Evolutionary conservation across 1,140 invertebrate species (phyloP).

Genomic region (Pinna nobilis): DNA sequence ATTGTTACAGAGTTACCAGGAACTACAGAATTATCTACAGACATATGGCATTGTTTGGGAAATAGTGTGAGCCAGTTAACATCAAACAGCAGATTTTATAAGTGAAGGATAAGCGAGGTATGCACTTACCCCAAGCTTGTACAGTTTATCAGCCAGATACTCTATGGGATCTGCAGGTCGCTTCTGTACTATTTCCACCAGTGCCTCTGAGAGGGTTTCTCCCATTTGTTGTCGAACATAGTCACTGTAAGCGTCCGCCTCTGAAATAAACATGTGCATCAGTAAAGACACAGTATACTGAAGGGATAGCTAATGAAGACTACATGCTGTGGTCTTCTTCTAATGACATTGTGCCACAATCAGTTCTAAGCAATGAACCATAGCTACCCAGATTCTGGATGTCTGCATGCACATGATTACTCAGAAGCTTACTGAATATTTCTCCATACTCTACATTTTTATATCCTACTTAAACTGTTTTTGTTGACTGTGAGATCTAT

Average conservation of each 20-base stretch:
- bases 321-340: neutral
- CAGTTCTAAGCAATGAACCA: neutral
- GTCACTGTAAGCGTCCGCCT: constrained; percentile 24
- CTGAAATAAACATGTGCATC: constrained; percentile 2
- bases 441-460: too few species aligned
- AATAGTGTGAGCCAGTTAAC: too few species aligned
- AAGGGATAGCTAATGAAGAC: neutral
- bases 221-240: constrained; percentile 29
- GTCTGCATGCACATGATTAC: too few species aligned
- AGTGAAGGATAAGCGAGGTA: too few species aligned
- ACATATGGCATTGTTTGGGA: too few species aligned
- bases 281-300: neutral
- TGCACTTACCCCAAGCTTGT: constrained; percentile 14
- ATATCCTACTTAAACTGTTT: too few species aligned
- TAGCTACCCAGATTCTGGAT: too few species aligned
- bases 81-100: too few species aligned
- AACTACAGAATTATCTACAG: too few species aligned
- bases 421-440: too few species aligned
- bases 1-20: too few species aligned
- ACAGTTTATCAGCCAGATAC: constrained; percentile 12
- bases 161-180: constrained; percentile 30
- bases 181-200: constrained; percentile 13
- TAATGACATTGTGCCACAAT: neutral
- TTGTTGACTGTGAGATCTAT: too few species aligned
- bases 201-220: constrained; percentile 16